Conservation (phyloP, 2,888 invertebrate species). For the Nymphalis c-album region DNA sequence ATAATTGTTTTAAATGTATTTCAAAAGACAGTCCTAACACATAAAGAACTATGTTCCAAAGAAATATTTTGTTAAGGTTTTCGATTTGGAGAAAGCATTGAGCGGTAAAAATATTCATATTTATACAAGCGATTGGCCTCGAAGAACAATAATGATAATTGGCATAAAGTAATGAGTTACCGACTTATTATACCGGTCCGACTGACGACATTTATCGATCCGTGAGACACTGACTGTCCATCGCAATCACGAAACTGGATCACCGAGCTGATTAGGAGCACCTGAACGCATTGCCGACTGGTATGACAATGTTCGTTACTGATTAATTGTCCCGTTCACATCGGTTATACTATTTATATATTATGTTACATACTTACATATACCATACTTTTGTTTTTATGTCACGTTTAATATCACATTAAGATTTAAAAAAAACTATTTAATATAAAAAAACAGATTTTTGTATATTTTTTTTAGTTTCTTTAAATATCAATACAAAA, state of each 20-base stretch:
- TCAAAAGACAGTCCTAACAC: too few relatives aligned
- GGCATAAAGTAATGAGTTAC: constrained; percentile 6
- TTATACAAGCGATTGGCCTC: too few relatives aligned
- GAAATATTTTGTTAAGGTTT: too few relatives aligned
- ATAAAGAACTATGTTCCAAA: too few relatives aligned
- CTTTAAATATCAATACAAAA: too few relatives aligned
- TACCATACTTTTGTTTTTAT: background rate
- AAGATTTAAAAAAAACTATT: too few relatives aligned
- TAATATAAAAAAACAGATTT: too few relatives aligned
- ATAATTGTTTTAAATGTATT: too few relatives aligned
- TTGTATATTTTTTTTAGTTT: too few relatives aligned
- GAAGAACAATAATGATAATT: background rate
- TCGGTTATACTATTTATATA: background rate
- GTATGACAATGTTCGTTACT: constrained; percentile 31
- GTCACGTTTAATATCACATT: background rate
- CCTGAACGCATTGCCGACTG: constrained; percentile 36
- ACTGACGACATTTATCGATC: constrained; percentile 8
- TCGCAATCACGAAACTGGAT: constrained; percentile 32
- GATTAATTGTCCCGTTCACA: constrained; percentile 6
- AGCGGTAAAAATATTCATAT: too few relatives aligned
- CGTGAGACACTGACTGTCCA: constrained; percentile 6
- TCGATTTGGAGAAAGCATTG: too few relatives aligned
- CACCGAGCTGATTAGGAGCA: constrained; percentile 36
- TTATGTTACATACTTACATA: background rate
- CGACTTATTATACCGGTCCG: background rate